A percentile compares a stretch with the other conserved stretches of the same genome.
These are phyloP conservation scores for Lycaon pictus DNA, from an alignment of 2,113 vertebrate genomes.

Conservation along the genomic window DNA sequence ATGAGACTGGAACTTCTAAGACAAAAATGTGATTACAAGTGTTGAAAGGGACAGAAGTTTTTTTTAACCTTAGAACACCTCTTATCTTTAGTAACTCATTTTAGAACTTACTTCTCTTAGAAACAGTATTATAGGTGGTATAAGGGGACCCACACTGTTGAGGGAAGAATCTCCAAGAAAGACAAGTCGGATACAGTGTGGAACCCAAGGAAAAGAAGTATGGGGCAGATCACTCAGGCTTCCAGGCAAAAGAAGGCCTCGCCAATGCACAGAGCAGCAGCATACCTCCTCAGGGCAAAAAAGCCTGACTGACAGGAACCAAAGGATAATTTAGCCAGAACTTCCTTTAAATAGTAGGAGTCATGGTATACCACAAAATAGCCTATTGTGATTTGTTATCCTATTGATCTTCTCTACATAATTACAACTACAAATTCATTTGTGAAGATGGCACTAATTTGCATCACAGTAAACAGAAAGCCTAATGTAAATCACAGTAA, in stretches of 20 bases:
- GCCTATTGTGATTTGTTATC: not conserved
- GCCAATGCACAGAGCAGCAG: not conserved
- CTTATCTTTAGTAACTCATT: not conserved
- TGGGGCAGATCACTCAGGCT: not conserved
- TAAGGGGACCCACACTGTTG: not conserved
- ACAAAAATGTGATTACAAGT: conserved; percentile 9
- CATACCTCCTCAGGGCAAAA: conserved; percentile 45
- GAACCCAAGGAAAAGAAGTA: not conserved
- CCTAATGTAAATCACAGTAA: not conserved
- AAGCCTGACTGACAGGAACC: not conserved
- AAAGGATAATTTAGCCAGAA: conserved; percentile 19
- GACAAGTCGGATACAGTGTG: not conserved
- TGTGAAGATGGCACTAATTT: conserved; percentile 13
- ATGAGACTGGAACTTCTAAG: not conserved
- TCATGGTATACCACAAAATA: not conserved
- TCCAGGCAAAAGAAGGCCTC: not conserved
- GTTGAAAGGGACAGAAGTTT: not conserved
- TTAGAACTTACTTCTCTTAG: conserved; percentile 35
- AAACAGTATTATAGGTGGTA: not conserved
- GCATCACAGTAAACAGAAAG: conserved; percentile 43
- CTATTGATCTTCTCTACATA: not conserved
- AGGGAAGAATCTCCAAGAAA: not conserved
- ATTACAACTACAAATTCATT: conserved; percentile 6
- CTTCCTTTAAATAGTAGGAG: not conserved
- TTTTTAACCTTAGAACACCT: not conserved